These are phyloP conservation scores for Ligdia adustata DNA, from an alignment of 2,888 invertebrate species.

Conservation along the genomic window DNA sequence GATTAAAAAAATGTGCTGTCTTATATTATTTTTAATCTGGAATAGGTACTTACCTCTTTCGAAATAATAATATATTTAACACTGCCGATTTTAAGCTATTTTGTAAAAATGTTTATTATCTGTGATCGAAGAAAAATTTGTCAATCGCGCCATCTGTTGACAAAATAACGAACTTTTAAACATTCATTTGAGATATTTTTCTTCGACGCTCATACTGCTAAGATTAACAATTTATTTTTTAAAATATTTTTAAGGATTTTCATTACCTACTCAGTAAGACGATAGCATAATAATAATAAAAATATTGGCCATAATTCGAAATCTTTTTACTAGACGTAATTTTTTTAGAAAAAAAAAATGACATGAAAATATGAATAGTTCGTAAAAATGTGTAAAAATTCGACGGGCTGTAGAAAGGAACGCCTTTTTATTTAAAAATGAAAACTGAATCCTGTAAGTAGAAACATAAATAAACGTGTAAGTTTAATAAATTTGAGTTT, in stretches of 20 bases:
- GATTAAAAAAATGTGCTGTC: neutral
- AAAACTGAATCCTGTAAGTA: conserved; percentile 71
- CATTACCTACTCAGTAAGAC: conserved; percentile 30
- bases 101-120: conserved; percentile 18
- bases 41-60: neutral
- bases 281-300: conserved; percentile 4
- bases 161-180: too few species aligned
- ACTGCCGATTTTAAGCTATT: conserved; percentile 23
- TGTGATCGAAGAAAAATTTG: conserved; percentile 16
- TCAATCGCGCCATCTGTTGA: conserved; percentile 3
- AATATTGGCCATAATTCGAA: conserved; percentile 51
- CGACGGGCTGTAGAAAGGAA: conserved; percentile 61
- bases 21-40: neutral
- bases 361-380: conserved; percentile 6
- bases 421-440: conserved; percentile 58
- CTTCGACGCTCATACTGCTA: conserved; percentile 2
- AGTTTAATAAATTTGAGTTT: conserved; percentile 63
- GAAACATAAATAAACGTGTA: conserved; percentile 68
- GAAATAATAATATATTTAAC: conserved; percentile 11
- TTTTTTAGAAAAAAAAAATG: conserved; percentile 49
- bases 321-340: conserved; percentile 60
- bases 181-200: conserved; percentile 3
- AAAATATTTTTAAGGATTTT: conserved; percentile 14
- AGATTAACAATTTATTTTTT: conserved; percentile 11
- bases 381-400: conserved; percentile 50